phyloP scores from a whole-genome alignment of 2,797 vertebrate genomes.

The Gadopsis bispinosus region DNA sequence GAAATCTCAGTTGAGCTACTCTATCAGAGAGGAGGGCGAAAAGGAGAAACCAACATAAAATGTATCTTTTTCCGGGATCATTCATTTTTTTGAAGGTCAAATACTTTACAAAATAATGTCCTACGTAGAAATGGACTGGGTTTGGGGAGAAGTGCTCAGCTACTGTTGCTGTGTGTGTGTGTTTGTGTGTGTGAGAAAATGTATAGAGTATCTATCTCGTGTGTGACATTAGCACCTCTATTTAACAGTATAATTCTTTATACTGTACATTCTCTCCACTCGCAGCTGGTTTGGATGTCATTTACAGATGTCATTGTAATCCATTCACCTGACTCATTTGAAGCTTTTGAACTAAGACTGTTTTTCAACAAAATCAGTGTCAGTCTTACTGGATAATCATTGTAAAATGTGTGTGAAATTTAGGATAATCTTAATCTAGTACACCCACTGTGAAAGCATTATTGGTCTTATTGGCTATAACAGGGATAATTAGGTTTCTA shows the following conservation, averaged over 20 bases:
- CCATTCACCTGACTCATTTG: constrained; percentile 44
- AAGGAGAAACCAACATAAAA: background rate
- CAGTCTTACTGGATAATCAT: constrained; percentile 4
- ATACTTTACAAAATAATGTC: constrained; percentile 9
- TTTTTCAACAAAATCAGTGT: constrained; percentile 28
- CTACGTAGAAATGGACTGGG: background rate
- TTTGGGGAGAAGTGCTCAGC: background rate
- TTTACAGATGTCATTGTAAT: constrained; percentile 37
- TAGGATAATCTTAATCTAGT: constrained; percentile 19
- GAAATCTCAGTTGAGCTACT: constrained; percentile 30
- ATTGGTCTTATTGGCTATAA: constrained; percentile 32
- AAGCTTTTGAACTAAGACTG: constrained; percentile 27
- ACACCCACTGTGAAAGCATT: constrained; percentile 21
- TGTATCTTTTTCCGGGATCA: constrained; percentile 3
- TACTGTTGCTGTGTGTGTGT: background rate
- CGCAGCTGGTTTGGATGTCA: constrained; percentile 40
- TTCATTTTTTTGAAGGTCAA: constrained; percentile 37
- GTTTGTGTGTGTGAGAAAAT: background rate
- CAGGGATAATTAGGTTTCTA: constrained; percentile 19
- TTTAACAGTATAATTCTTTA: constrained; percentile 35
- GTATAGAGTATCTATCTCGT: constrained; percentile 1
- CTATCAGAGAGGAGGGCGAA: background rate
- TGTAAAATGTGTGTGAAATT: constrained; percentile 36
- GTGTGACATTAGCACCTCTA: constrained; percentile 38
- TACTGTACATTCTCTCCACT: constrained; percentile 29